Evolutionary conservation across 2,888 invertebrate species (phyloP).

Genomic region (Lasioglossum calceatum): DNA sequence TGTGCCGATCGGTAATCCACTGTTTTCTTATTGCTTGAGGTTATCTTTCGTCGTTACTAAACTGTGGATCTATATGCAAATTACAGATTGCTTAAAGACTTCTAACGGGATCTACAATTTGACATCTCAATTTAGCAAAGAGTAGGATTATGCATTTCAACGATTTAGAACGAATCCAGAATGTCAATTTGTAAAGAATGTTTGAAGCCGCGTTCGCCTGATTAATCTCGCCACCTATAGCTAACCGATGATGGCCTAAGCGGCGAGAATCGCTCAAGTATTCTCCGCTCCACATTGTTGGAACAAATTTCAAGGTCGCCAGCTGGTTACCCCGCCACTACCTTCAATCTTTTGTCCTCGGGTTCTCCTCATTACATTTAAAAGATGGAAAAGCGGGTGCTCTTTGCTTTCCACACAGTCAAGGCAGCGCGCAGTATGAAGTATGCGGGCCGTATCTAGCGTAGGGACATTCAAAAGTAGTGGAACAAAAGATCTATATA

Average conservation of each 20-base stretch:
- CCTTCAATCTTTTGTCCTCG: slow-evolving; percentile 7
- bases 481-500: slow-evolving; percentile 3
- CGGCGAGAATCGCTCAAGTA: not conserved
- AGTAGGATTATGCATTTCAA: not conserved
- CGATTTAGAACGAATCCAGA: not conserved
- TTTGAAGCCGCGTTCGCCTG: not conserved
- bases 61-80: not conserved
- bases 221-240: not conserved
- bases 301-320: slow-evolving; percentile 6
- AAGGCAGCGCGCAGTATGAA: not conserved
- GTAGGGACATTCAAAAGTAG: not conserved
- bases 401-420: slow-evolving; percentile 1
- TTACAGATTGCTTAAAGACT: too few species aligned
- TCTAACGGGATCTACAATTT: too few species aligned
- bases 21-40: not conserved
- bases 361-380: slow-evolving; percentile 8
- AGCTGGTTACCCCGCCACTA: not conserved
- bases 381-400: slow-evolving; percentile 7
- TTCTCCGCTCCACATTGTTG: not conserved
- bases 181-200: not conserved
- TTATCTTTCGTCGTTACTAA: not conserved
- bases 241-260: not conserved
- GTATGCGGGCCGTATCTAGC: not conserved
- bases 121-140: too few species aligned
- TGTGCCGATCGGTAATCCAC: not conserved